phyloP scores from a whole-genome alignment of 2,113 vertebrate genomes.

The Triplophysa tibetana region DNA sequence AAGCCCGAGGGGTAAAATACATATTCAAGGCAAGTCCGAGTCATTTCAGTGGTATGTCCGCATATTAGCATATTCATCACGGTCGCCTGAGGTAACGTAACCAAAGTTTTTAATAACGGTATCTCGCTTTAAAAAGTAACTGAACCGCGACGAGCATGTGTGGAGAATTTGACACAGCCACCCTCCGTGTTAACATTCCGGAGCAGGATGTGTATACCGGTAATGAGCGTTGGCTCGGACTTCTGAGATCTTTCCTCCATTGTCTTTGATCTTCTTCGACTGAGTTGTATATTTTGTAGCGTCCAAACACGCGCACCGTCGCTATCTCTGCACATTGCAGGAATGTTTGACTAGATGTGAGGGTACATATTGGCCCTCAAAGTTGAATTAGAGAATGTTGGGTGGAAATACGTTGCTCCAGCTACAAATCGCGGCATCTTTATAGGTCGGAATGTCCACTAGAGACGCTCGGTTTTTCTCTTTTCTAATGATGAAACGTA shows the following conservation, averaged over 20 bases:
- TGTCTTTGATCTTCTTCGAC: constrained; percentile 42
- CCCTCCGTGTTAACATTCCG: constrained; percentile 43
- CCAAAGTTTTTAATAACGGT: constrained; percentile 39
- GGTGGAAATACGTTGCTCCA: neutral
- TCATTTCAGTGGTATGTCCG: constrained; percentile 47
- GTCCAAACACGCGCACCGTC: constrained; percentile 25
- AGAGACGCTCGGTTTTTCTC: too few relatives aligned
- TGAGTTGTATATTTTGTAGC: constrained; percentile 21
- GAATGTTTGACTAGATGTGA: constrained; percentile 39
- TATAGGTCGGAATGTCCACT: too few relatives aligned
- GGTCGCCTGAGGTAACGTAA: constrained; percentile 32
- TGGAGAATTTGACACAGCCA: constrained; percentile 46
- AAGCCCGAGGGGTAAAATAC: constrained; percentile 40
- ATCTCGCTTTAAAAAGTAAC: constrained; percentile 47
- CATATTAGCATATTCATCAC: constrained; percentile 56
- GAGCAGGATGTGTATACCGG: constrained; percentile 26
- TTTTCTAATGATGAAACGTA: too few relatives aligned
- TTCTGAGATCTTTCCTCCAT: constrained; percentile 47
- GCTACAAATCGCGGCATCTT: too few relatives aligned
- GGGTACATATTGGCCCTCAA: constrained; percentile 5
- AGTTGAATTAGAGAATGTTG: too few relatives aligned
- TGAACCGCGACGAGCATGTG: constrained; percentile 46
- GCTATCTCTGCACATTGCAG: constrained; percentile 35
- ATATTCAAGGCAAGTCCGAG: constrained; percentile 29
- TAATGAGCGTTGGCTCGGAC: constrained; percentile 30